Conservation (phyloP, 2,797 vertebrate species). For the Cygnus olor region DNA sequence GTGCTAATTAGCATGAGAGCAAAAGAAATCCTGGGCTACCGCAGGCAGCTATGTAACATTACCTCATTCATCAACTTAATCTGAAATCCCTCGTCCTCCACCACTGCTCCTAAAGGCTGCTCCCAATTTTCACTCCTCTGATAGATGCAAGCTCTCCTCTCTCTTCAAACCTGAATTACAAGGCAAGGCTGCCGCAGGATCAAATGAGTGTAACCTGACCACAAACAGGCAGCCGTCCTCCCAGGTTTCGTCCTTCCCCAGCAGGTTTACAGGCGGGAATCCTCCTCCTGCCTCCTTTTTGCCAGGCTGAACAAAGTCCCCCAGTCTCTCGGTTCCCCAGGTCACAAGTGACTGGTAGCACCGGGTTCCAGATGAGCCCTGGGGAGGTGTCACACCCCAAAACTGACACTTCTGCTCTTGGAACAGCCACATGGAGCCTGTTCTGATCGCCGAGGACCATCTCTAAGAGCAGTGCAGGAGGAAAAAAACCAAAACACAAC, state of each 20-base stretch:
- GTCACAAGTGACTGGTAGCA: background rate
- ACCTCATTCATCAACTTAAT: constrained; percentile 57
- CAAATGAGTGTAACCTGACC: background rate
- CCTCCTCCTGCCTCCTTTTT: background rate
- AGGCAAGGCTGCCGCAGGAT: background rate
- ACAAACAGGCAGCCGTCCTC: background rate
- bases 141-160: background rate
- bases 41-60: constrained; percentile 42
- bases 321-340: background rate
- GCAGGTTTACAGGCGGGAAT: background rate
- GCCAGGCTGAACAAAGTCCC: background rate
- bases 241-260: background rate
- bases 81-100: constrained; percentile 46
- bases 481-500: background rate
- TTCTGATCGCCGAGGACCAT: background rate
- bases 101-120: constrained; percentile 3
- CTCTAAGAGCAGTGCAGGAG: background rate
- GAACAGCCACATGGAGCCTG: background rate
- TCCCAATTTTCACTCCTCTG: background rate
- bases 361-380: background rate
- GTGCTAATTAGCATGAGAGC: constrained; percentile 54
- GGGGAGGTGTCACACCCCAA: background rate
- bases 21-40: constrained; percentile 50
- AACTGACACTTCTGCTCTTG: background rate
- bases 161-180: background rate